phyloP scores from a whole-genome alignment of 2,797 vertebrate species.

The Crenuchus spilurus region DNA sequence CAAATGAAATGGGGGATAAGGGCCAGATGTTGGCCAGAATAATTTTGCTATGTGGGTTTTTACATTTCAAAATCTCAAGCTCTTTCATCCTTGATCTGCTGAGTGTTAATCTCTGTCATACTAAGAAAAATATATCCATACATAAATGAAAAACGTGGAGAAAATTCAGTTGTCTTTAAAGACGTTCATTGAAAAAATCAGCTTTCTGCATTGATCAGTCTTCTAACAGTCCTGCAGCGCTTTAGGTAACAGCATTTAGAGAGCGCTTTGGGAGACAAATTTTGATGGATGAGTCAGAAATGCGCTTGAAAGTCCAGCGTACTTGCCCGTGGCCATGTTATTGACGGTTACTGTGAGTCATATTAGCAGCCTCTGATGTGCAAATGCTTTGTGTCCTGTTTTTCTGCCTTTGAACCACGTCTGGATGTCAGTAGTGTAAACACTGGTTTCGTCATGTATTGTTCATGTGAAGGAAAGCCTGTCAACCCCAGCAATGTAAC shows the following conservation, averaged over 20 bases:
- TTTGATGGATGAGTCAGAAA: conserved; percentile 23
- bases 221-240: conserved; percentile 21
- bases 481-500: neutral
- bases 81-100: no score
- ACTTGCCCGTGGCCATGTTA: conserved; percentile 20
- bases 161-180: conserved; percentile 1
- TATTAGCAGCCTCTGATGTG: conserved; percentile 40
- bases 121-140: neutral
- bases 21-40: no score
- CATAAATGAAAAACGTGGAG: conserved; percentile 20
- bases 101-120: no score
- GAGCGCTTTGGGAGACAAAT: conserved; percentile 9
- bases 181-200: conserved; percentile 41
- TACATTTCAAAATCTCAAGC: no score
- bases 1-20: no score
- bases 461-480: conserved; percentile 12
- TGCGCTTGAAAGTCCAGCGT: conserved; percentile 1
- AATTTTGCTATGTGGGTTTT: no score
- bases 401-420: conserved; percentile 35
- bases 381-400: conserved; percentile 31
- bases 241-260: conserved; percentile 37
- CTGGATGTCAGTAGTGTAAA: conserved; percentile 34
- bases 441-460: conserved; percentile 37
- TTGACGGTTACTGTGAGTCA: conserved; percentile 33
- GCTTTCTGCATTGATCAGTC: conserved; percentile 39